A percentile compares a stretch with the other conserved stretches of the same genome.
These are phyloP conservation scores for Phaethornis superciliosus DNA, from an alignment of 2,113 vertebrate species.

Conservation along the genomic window DNA sequence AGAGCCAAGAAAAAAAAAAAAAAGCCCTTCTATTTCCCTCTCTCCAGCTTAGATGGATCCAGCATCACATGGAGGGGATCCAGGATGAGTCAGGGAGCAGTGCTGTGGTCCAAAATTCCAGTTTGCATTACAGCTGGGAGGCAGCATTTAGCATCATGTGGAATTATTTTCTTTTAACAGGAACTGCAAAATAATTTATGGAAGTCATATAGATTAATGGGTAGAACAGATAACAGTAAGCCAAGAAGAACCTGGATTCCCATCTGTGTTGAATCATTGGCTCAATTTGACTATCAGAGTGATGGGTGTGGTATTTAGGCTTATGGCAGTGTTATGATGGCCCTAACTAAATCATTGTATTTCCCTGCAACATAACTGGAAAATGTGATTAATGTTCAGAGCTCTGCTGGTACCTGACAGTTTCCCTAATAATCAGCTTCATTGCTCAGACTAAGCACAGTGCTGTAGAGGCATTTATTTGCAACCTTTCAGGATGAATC, in stretches of 20 bases:
- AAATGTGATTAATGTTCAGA: constrained; percentile 21
- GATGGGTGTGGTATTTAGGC: constrained; percentile 33
- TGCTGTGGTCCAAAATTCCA: constrained; percentile 51
- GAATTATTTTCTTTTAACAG: constrained; percentile 49
- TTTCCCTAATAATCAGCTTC: not conserved
- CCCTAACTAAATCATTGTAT: not conserved
- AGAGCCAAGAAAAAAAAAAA: not conserved
- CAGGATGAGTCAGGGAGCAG: constrained; percentile 60
- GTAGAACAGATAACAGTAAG: constrained; percentile 43
- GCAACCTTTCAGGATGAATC: not conserved
- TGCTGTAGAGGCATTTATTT: not conserved
- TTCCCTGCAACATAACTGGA: not conserved
- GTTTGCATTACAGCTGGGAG: constrained; percentile 48
- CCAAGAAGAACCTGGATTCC: constrained; percentile 41
- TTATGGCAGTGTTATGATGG: not conserved
- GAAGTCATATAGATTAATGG: constrained; percentile 16
- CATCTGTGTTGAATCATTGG: constrained; percentile 34
- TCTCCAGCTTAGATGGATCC: not conserved
- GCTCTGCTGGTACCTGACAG: not conserved
- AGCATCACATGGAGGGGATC: constrained; percentile 42
- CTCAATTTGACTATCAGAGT: not conserved
- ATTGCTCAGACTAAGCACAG: not conserved
- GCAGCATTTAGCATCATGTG: constrained; percentile 42
- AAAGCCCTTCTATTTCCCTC: not conserved
- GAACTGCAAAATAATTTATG: constrained; percentile 50